Conservation (phyloP, 2,888 invertebrate species). For the Scelioninae gen. 2 region DNA sequence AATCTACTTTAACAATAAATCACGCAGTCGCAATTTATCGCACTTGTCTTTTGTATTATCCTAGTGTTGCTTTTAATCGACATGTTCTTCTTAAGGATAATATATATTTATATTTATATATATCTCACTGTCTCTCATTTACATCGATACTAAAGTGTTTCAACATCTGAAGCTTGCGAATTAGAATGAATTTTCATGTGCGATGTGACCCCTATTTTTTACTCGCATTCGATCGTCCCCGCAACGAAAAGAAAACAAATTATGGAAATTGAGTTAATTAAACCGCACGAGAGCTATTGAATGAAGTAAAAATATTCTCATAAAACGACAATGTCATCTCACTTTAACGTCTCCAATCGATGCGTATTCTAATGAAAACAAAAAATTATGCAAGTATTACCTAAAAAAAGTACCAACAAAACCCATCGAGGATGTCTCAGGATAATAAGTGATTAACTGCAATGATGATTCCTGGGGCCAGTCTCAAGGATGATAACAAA, state of each 20-base stretch:
- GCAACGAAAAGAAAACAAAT: conserved; percentile 45
- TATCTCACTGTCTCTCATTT: conserved; percentile 56
- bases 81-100: conserved; percentile 49
- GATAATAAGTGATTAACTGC: too few species aligned
- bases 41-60: conserved; percentile 37
- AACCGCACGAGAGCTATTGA: conserved; percentile 2
- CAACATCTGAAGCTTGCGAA: conserved; percentile 57
- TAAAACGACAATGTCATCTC: neutral
- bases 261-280: too few species aligned
- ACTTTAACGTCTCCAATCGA: neutral
- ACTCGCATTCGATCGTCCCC: conserved; percentile 53
- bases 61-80: conserved; percentile 53
- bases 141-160: conserved; percentile 57
- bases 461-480: too few species aligned
- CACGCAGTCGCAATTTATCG: conserved; percentile 47
- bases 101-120: conserved; percentile 46
- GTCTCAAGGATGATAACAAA: neutral
- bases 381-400: neutral
- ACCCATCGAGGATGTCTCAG: too few species aligned
- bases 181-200: conserved; percentile 53
- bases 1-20: conserved; percentile 57
- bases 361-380: neutral
- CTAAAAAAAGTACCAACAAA: neutral
- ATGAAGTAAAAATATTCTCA: conserved; percentile 4
- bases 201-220: conserved; percentile 50